Percentiles rank a stretch among this genome's conserved stretches.
Evolutionary conservation across 2,797 vertebrate genomes (phyloP).

Genomic region (Gallinago stenura): DNA sequence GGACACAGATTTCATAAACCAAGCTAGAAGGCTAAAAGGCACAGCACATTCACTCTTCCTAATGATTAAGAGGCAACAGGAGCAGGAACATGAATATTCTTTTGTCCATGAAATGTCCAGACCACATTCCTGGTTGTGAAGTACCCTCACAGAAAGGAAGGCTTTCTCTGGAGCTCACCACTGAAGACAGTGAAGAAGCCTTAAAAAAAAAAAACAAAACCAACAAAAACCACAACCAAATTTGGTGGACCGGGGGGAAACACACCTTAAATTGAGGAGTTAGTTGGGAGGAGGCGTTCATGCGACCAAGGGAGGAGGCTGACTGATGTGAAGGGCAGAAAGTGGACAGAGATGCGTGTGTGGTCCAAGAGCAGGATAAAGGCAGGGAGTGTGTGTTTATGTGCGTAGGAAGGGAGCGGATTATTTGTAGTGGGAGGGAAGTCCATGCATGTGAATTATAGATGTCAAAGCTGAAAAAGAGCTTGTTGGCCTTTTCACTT

Average conservation of each 20-base stretch:
- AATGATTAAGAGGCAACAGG: not conserved
- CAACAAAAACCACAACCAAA: not conserved
- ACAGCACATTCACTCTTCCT: not conserved
- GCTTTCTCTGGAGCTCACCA: not conserved
- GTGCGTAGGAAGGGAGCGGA: not conserved
- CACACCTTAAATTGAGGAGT: not conserved
- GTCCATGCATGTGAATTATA: not conserved
- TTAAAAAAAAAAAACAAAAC: not conserved
- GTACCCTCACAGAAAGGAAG: not conserved
- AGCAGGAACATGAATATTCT: not conserved
- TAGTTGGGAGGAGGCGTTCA: not conserved
- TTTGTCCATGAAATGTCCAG: not conserved
- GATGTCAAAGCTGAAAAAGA: slow-evolving; percentile 1
- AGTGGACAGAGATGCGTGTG: not conserved
- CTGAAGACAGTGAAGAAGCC: not conserved
- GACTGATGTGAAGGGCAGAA: not conserved
- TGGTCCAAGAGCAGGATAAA: not conserved
- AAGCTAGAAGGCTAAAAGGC: not conserved
- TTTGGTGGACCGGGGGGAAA: not conserved
- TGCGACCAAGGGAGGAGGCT: not conserved
- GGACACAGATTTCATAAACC: not conserved
- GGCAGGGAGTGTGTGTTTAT: slow-evolving; percentile 3
- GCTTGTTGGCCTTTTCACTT: not conserved
- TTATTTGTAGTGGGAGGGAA: not conserved
- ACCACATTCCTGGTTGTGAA: not conserved